Evolutionary conservation across 2,797 vertebrate genomes (phyloP), one percentile per base, ranked within the genome.

Genomic region (Sandelia bainsii): DNA sequence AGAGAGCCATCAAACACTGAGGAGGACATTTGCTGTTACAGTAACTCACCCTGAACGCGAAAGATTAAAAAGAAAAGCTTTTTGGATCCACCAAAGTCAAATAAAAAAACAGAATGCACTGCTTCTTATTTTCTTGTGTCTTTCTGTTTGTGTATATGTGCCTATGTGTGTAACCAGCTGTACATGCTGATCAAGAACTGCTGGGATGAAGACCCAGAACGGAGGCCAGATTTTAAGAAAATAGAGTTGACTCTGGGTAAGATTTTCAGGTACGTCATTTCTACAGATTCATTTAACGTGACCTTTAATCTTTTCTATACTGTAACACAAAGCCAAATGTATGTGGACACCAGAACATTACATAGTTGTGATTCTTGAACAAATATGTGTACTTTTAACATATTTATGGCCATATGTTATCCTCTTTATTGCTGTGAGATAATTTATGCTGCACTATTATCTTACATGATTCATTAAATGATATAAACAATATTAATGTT

Each of bases 191-290:
- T 99, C 79, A 96, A 95, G 83, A 97, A 27, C 89, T 97, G 96
- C 88, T 99, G 98, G 98, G 97, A 99, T n/a, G 97, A 99, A 91
- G 97, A 99, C 84, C 96, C 97, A 45, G 98, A 99, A 69, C 96
- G 95, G 86, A 96, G 98, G 76, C 96, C 96, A 3, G 98, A 99
- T 88, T 99, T 99, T 81, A 99, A 96, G 91, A 98, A 91, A 93
- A 98, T 98, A 50, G 98, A 99, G 83, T 92, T 66, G 60, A 93
- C 84, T 1, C 86, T 99, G 77, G 95, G 95, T 74, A 99, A 97
- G 87, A 97, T 99, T 89, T 98, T 97, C 94, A 96, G 98, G 98
- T 99, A 92, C 19, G 84, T 68, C 66, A 29, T 37, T 23, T 58
- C 20, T 7, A 63, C 22, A 39, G 14, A 3, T 50, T 46, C 6